Evolutionary conservation across 2,113 vertebrate species (phyloP).

Genomic region (Gadus chalcogrammus): DNA sequence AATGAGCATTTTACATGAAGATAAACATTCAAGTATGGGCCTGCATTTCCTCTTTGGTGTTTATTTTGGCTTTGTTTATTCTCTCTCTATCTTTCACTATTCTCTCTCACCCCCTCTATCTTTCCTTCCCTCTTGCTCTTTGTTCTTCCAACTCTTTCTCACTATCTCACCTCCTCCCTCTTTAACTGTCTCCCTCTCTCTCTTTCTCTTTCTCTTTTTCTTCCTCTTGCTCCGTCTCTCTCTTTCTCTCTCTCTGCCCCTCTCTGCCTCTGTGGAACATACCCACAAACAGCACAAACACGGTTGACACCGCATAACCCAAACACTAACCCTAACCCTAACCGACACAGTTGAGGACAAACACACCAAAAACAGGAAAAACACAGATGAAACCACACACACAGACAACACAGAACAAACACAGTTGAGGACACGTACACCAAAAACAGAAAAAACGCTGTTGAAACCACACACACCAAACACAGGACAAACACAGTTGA

Average conservation of each 20-base stretch:
- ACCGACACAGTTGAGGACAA: no score
- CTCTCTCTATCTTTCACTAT: neutral
- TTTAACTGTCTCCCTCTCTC: no score
- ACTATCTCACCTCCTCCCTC: no score
- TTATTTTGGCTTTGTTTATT: neutral
- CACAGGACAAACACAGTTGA: neutral
- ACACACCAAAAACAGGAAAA: neutral
- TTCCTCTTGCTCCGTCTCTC: neutral
- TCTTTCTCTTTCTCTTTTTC: neutral
- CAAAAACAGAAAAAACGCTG: neutral
- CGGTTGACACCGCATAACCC: no score
- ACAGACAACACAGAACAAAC: no score
- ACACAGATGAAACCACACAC: no score
- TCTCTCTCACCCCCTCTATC: neutral
- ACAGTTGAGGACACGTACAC: neutral
- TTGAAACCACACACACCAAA: neutral
- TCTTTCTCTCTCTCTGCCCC: no score
- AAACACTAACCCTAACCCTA: no score
- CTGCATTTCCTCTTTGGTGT: neutral
- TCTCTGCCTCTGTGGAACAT: no score
- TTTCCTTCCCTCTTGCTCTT: slow-evolving; percentile 1
- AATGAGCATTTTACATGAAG: neutral
- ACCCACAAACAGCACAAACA: neutral
- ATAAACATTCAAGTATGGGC: neutral
- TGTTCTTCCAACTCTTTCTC: neutral